These are phyloP conservation scores for Egretta garzetta DNA, from an alignment of 2,113 vertebrate genomes.

Conservation along the genomic window DNA sequence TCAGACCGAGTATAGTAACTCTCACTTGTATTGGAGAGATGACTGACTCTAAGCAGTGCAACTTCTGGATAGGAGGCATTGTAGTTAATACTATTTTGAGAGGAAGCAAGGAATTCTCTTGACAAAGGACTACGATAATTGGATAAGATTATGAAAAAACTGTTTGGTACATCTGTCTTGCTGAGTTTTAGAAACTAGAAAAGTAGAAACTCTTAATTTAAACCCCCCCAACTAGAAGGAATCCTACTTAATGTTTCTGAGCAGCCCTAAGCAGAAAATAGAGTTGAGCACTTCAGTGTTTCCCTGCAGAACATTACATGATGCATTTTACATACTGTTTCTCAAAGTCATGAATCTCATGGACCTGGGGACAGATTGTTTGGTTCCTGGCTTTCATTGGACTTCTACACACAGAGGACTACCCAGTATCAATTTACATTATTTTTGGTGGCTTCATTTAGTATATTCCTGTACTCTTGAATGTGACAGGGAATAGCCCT, in stretches of 20 bases:
- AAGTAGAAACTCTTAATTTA: not conserved
- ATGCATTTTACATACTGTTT: not conserved
- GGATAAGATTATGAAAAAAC: constrained; percentile 33
- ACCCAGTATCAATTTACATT: not conserved
- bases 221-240: not conserved
- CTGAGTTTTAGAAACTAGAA: not conserved
- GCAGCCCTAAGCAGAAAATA: not conserved
- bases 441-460: not conserved
- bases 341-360: not conserved
- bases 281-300: not conserved
- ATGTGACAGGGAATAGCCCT: not conserved
- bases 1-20: not conserved
- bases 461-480: not conserved
- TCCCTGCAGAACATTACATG: not conserved
- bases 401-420: not conserved
- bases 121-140: constrained; percentile 57
- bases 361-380: not conserved
- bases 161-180: constrained; percentile 53
- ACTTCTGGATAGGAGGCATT: constrained; percentile 27
- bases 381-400: not conserved
- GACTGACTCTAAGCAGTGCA: constrained; percentile 17
- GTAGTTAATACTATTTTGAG: constrained; percentile 56
- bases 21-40: not conserved
- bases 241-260: constrained; percentile 12
- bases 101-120: constrained; percentile 53